Conservation (phyloP, 2,113 vertebrate genomes). For the Daphoenositta chrysoptera region DNA sequence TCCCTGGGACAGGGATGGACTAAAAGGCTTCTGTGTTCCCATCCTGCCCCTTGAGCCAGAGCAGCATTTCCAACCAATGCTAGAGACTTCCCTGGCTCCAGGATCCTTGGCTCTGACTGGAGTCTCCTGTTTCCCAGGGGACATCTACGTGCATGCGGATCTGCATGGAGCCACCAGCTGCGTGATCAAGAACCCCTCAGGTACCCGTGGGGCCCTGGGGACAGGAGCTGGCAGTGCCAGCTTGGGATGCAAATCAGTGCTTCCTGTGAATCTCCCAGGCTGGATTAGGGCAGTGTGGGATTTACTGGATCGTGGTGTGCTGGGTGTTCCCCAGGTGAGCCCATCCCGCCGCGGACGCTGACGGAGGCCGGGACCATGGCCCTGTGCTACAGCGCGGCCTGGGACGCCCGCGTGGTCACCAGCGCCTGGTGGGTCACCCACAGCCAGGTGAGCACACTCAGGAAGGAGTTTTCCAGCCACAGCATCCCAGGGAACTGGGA, state of each 20-base stretch:
- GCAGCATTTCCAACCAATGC: rapidly evolving
- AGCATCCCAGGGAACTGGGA: background rate
- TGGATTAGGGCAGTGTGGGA: background rate
- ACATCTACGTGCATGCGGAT: constrained; percentile 94
- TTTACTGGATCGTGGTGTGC: rapidly evolving
- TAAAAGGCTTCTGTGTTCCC: background rate
- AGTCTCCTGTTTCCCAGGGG: constrained; percentile 73
- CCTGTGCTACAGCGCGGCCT: constrained; percentile 95
- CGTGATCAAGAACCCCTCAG: constrained; percentile 93
- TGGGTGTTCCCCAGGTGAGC: constrained; percentile 71
- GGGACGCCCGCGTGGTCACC: constrained; percentile 95
- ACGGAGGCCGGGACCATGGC: constrained; percentile 94
- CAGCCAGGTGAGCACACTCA: constrained; percentile 81
- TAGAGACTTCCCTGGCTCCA: background rate
- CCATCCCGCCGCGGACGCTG: constrained; percentile 88
- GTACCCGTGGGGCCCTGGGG: constrained; percentile 55
- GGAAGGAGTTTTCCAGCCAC: background rate
- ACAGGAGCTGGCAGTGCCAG: background rate
- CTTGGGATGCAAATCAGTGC: rapidly evolving
- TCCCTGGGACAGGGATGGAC: background rate
- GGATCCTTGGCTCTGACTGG: background rate
- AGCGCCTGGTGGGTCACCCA: constrained; percentile 99
- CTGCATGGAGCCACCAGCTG: constrained; percentile 97
- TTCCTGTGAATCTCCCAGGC: background rate
- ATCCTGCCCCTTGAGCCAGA: background rate